Percentiles rank a stretch among this genome's conserved stretches.
phyloP scores from a whole-genome alignment of 2,888 invertebrate genomes.

The Sphaerophoria taeniata region DNA sequence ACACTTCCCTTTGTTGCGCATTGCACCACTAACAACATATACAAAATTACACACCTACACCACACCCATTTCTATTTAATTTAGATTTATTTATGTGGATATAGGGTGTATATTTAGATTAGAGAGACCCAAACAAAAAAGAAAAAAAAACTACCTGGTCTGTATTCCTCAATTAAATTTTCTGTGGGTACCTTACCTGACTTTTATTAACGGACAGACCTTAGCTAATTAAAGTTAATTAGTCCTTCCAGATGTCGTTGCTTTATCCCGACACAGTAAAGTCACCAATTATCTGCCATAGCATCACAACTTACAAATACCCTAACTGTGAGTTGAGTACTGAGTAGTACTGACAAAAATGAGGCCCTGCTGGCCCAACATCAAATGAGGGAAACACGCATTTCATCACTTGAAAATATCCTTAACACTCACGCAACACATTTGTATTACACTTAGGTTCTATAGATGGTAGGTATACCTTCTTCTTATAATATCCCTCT shows the following conservation, averaged over 20 bases:
- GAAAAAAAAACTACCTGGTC: conserved; percentile 54
- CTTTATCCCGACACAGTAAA: conserved; percentile 59
- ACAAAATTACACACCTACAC: neutral
- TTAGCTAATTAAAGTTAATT: conserved; percentile 73
- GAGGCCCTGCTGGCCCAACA: conserved; percentile 32
- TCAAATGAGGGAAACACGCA: conserved; percentile 71
- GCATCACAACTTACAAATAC: conserved; percentile 54
- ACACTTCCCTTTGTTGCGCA: conserved; percentile 30
- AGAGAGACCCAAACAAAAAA: neutral
- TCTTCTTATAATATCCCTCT: conserved; percentile 63
- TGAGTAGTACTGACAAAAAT: conserved; percentile 41
- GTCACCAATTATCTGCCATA: conserved; percentile 71
- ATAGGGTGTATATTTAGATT: neutral
- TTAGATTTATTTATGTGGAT: neutral
- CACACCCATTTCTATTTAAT: neutral
- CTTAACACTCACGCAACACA: conserved; percentile 70
- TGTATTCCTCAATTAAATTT: conserved; percentile 62
- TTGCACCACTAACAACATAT: neutral
- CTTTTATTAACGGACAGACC: conserved; percentile 63
- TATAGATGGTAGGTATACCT: conserved; percentile 22
- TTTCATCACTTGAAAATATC: conserved; percentile 73
- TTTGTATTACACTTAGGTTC: conserved; percentile 57
- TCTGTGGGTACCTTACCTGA: conserved; percentile 29
- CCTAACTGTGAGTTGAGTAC: conserved; percentile 2
- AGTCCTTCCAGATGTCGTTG: conserved; percentile 69